Base-by-base conservation (phyloP, 2,113 vertebrate species). In the Pelecanus crispus region DNA sequence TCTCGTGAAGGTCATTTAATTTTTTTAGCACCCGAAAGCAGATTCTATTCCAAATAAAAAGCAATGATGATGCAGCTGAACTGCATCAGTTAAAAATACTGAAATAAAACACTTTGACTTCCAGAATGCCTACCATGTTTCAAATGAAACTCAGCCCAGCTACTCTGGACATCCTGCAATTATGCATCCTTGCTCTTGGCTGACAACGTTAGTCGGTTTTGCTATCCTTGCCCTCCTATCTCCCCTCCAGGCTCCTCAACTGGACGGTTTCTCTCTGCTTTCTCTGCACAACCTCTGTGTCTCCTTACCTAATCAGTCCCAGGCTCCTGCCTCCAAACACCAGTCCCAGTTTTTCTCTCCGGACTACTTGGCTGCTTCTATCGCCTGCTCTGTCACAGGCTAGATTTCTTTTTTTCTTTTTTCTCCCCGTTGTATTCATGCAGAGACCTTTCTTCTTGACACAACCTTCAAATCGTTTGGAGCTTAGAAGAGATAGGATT, bases 401-500 rank as follows among this genome's bases (percentile, higher is more conserved):
- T 86, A 77, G 42, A n/a, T 61, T 0, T 20, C 26, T 67, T 28
- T 40, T 55, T 86, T 91, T 47, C 20, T 47, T 49, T 12, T 79
- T 32, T 4, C 59, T 90, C 63, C 55, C 20, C 6, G 2, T 10
- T 3, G 7, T 73, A 75, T 83, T 92, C 45, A 45, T 7, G 10
- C 0, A 0, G 75, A 86, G 74, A 94, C 75, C 82, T 86, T 94
- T 86, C 90, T 90, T 95, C 88, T 82, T 85, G 55, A 93, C 73
- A 83, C 79, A 94, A 93, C 85, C 95, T 90, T 95, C 95, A 96
- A 81, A 90, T 83, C 26, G 0, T 88, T 86, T 2, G 1, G 75
- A 92, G 90, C 82, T 94, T 81, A 78, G 82, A 79, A 77, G 42
- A 90, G 92, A 63, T 50, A 94, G 79, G 92, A 96, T 94, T 95